These are phyloP conservation scores for Lampris incognitus DNA, from an alignment of 2,113 vertebrate species.

Conservation along the genomic window DNA sequence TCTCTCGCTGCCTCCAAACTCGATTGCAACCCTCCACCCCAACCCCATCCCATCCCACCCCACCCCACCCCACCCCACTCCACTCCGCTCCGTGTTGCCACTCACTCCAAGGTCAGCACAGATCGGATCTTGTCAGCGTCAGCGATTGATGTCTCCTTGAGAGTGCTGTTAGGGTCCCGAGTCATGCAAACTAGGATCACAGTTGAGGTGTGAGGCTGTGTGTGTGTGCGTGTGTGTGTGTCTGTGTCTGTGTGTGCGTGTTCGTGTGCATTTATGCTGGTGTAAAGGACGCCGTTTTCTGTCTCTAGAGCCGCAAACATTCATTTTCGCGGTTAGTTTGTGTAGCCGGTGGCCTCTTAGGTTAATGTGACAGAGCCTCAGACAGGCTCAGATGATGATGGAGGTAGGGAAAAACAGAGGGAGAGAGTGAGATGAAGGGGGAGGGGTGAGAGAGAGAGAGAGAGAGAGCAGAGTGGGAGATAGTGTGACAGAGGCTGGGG, in stretches of 20 bases:
- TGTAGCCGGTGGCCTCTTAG: constrained; percentile 28
- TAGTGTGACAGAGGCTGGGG: constrained; percentile 42
- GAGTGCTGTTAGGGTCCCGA: constrained; percentile 46
- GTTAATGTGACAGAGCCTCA: constrained; percentile 19
- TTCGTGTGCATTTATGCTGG: too few species aligned
- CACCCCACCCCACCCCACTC: too few species aligned
- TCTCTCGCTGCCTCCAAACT: constrained; percentile 19
- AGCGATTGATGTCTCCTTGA: constrained; percentile 82
- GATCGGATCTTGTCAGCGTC: constrained; percentile 86
- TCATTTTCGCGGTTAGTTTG: constrained; percentile 51
- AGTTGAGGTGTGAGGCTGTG: not conserved
- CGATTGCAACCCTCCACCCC: constrained; percentile 53
- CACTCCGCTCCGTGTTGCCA: constrained; percentile 48
- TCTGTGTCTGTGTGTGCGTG: too few species aligned
- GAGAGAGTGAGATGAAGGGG: too few species aligned
- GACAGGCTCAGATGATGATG: constrained; percentile 27
- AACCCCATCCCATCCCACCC: constrained; percentile 46
- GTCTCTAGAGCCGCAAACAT: constrained; percentile 34
- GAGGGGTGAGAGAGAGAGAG: constrained; percentile 14
- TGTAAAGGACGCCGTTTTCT: constrained; percentile 21
- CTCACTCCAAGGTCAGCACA: constrained; percentile 87
- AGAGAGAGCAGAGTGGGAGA: constrained; percentile 33
- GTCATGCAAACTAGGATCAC: constrained; percentile 55
- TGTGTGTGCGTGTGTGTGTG: too few species aligned
- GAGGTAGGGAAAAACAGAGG: not conserved